A percentile compares a stretch with the other conserved stretches of the same genome.
phyloP scores from a whole-genome alignment of 2,113 vertebrate genomes.

The Pelecanus crispus region DNA sequence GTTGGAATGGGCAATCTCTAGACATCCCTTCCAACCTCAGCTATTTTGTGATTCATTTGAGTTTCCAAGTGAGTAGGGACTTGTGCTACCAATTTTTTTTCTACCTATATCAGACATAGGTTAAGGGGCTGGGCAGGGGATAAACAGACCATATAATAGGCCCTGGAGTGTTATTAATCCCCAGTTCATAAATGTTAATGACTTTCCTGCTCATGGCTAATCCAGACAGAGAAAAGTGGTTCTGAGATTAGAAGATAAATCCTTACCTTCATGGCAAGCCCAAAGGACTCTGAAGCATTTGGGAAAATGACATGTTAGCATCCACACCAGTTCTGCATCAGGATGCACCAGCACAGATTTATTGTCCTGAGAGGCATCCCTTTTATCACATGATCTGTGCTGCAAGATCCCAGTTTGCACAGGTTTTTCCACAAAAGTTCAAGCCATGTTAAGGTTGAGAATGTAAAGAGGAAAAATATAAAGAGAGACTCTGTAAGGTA shows the following conservation, averaged over 20 bases:
- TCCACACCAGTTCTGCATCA: slow-evolving; percentile 8
- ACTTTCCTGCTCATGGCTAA: slow-evolving; percentile 48
- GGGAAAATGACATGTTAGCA: slow-evolving; percentile 10
- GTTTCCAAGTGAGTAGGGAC: not conserved
- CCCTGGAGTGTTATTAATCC: slow-evolving; percentile 54
- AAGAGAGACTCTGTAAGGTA: not conserved
- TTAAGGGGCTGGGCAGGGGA: not conserved
- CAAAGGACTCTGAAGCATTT: slow-evolving; percentile 22
- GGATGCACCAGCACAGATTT: slow-evolving; percentile 27
- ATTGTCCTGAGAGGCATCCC: not conserved
- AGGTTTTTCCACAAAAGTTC: slow-evolving; percentile 2
- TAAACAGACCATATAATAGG: not conserved
- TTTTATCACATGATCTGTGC: not conserved
- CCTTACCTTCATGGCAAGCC: slow-evolving; percentile 6
- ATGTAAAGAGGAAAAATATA: not conserved
- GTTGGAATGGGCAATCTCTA: not conserved
- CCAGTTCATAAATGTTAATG: slow-evolving; percentile 60
- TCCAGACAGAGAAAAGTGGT: slow-evolving; percentile 34
- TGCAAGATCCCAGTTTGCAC: not conserved
- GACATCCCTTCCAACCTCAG: not conserved
- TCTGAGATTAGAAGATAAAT: slow-evolving; percentile 56
- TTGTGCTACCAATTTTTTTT: not conserved
- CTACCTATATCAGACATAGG: not conserved
- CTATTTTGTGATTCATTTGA: not conserved
- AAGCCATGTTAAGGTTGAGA: not conserved